Evolutionary conservation across 2,888 invertebrate species (phyloP).

Genomic region (Muschampia plurimacula): DNA sequence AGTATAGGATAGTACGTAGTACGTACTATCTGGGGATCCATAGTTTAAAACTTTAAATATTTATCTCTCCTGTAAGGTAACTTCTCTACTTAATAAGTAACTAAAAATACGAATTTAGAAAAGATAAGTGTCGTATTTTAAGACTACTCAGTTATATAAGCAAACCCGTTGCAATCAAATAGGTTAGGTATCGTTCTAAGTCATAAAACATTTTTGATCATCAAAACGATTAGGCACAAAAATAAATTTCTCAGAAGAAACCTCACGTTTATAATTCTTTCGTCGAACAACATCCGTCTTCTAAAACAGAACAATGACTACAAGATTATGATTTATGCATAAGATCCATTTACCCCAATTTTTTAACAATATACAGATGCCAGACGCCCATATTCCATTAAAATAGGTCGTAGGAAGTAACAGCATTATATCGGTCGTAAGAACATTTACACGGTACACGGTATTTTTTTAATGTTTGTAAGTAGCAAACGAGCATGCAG

Average conservation of each 20-base stretch:
- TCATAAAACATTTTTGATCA: background rate
- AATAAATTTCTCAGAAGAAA: slow-evolving; percentile 24
- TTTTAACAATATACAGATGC: slow-evolving; percentile 44
- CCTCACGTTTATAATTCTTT: slow-evolving; percentile 14
- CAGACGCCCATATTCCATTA: slow-evolving; percentile 4
- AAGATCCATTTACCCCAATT: slow-evolving; percentile 36
- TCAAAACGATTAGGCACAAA: background rate
- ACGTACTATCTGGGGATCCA: too few relatives aligned
- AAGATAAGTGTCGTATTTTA: too few relatives aligned
- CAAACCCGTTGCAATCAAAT: background rate
- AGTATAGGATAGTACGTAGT: too few relatives aligned
- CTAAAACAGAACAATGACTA: slow-evolving; percentile 32
- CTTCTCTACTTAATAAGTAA: too few relatives aligned
- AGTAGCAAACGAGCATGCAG: too few relatives aligned
- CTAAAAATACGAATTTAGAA: too few relatives aligned
- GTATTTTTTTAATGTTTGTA: too few relatives aligned
- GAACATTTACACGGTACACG: background rate
- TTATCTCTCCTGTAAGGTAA: too few relatives aligned
- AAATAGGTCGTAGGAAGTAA: slow-evolving; percentile 40
- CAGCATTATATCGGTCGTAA: background rate
- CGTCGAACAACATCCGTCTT: slow-evolving; percentile 30
- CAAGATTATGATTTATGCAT: slow-evolving; percentile 29
- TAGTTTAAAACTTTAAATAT: too few relatives aligned
- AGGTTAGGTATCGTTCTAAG: background rate
- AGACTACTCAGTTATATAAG: background rate